Percentiles rank a stretch among this genome's conserved stretches.
Evolutionary conservation across 2,113 vertebrate species (phyloP).

Genomic region (Eupsittula cactorum): DNA sequence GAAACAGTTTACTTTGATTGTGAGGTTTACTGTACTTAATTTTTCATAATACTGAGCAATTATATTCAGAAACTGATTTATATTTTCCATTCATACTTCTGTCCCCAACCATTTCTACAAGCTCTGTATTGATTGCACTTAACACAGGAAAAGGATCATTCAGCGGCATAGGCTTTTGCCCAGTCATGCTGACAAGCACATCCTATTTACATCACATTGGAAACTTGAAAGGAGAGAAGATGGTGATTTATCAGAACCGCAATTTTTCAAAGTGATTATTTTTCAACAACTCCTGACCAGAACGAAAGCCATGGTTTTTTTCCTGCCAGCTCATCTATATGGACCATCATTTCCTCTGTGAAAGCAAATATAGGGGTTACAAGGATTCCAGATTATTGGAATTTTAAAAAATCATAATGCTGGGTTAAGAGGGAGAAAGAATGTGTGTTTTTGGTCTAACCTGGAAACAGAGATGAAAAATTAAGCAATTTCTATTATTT

Average conservation of each 20-base stretch:
- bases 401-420: fast-evolving
- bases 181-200: fast-evolving
- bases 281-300: neutral
- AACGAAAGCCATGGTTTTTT: fast-evolving
- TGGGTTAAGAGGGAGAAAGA: neutral
- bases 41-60: neutral
- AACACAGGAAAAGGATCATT: neutral
- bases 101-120: neutral
- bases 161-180: neutral
- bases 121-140: neutral
- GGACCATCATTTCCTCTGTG: neutral
- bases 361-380: neutral
- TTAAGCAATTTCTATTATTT: neutral
- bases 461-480: neutral
- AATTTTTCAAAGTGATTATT: neutral
- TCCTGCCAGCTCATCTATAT: neutral
- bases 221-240: neutral
- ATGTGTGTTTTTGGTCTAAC: neutral
- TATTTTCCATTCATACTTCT: neutral
- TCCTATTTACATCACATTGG: neutral
- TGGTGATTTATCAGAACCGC: neutral
- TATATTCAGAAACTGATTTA: neutral
- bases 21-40: neutral
- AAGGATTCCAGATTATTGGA: neutral
- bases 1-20: neutral